These are phyloP conservation scores for Procavia capensis DNA, from an alignment of 2,113 vertebrate species.

Conservation along the genomic window DNA sequence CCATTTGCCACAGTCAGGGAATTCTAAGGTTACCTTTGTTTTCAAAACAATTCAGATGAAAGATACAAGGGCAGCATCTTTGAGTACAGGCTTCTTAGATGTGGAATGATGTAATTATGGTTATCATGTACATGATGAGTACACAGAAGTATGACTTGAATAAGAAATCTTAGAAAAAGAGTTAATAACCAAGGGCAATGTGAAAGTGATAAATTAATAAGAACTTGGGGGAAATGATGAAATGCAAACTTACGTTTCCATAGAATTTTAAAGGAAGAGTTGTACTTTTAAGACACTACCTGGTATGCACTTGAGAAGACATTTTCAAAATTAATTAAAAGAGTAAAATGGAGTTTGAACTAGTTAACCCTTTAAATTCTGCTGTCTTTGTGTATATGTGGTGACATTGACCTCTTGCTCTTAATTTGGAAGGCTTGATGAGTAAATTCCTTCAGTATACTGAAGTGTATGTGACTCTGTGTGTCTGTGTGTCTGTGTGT, in stretches of 20 bases:
- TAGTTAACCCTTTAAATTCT: neutral
- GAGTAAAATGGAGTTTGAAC: constrained; percentile 41
- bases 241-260: neutral
- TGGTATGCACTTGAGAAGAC: neutral
- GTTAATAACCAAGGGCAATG: neutral
- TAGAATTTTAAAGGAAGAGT: constrained; percentile 41
- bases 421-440: neutral
- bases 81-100: neutral
- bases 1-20: too few relatives aligned
- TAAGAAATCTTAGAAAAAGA: neutral
- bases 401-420: neutral
- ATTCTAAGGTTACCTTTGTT: neutral
- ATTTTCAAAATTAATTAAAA: constrained; percentile 44
- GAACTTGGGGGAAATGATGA: neutral
- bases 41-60: neutral
- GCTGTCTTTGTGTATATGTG: neutral
- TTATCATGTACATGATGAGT: neutral
- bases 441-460: neutral
- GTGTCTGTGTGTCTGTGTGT: too few relatives aligned
- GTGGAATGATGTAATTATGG: neutral
- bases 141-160: neutral
- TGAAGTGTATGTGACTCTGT: too few relatives aligned
- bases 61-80: neutral
- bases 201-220: neutral
- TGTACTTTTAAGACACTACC: constrained; percentile 18